Conservation (phyloP, 1,140 invertebrate species). For the Ooceraea biroi region DNA sequence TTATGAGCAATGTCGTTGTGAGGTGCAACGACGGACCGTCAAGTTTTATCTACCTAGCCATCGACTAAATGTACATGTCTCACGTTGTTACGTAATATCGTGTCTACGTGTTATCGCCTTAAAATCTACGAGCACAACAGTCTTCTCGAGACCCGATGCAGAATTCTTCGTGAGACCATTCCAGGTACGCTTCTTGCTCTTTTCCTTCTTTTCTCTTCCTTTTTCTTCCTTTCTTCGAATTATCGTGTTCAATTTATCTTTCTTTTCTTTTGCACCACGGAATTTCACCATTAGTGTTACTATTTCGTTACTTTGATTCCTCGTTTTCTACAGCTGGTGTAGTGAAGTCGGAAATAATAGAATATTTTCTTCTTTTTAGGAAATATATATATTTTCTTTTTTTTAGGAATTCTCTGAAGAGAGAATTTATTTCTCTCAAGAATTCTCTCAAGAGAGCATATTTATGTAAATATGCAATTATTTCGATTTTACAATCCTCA, state of each 20-base stretch:
- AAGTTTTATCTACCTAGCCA: constrained; percentile 65
- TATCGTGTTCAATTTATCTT: not conserved
- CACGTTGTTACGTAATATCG: constrained; percentile 34
- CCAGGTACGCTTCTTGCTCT: constrained; percentile 15
- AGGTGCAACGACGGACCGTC: constrained; percentile 55
- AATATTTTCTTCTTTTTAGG: not conserved
- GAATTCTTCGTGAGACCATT: constrained; percentile 19
- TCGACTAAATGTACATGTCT: constrained; percentile 58
- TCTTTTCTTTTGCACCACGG: not conserved
- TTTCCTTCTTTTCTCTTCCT: constrained; percentile 20
- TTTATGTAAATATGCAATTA: not conserved
- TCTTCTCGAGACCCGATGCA: constrained; percentile 21
- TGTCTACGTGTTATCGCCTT: constrained; percentile 54
- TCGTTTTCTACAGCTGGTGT: constrained; percentile 25
- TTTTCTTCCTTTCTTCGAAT: not conserved
- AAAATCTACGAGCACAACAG: constrained; percentile 47
- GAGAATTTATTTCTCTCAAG: too few relatives aligned
- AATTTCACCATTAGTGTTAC: constrained; percentile 16
- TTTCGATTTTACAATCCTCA: constrained; percentile 14
- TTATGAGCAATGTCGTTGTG: constrained; percentile 57
- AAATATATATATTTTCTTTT: constrained; percentile 1
- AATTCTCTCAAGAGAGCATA: not conserved
- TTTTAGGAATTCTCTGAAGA: not conserved
- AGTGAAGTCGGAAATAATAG: not conserved
- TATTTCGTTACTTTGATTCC: constrained; percentile 44